Evolutionary conservation across 2,888 invertebrate species (phyloP), one percentile per base, ranked within the genome.

Genomic region (Euproctis similis): DNA sequence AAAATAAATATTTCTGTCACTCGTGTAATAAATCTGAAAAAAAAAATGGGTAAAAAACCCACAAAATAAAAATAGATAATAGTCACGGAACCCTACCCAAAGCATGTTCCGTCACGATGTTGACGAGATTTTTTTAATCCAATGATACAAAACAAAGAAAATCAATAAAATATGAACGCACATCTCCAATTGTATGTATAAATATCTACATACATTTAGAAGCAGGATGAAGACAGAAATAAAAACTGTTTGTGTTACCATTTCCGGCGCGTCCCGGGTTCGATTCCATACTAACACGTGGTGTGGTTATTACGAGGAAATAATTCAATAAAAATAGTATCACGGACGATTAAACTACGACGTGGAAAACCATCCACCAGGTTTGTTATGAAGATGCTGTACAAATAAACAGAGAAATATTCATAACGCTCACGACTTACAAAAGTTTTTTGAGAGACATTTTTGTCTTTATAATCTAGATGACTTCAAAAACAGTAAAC

Each of bases 211-310:
- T 37, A 7, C 18, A 26, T 39, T 28, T 31, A 17, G 13, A 36
- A 52, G 56, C 71, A 69, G 70, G 71, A 74, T 72, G 77, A 68
- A 71, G 75, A 75, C 77, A 72, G 72, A 82, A 84, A 84, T 84
- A 84, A 84, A 81, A 81, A 80, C 54, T 84, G 82, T 84, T 84
- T 81, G 80, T 75, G 64, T 80, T 75, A 80, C 54, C 61, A 59
- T 74, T 81, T 84, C 82, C 82, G 81, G 80, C 60, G 61, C 54
- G 69, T 72, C 69, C 62, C 62, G 62, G 64, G 67, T 74, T 72
- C 68, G 68, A 61, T 47, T 47, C 67, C 66, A 60, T 32, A 44
- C 39, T 42, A 57, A 59, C 78, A 76, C 77, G 77, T 76, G 80
- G 64, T 59, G 66, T 41, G 57, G 71, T 70, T 74, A 73, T 73